phyloP scores from a whole-genome alignment of 2,888 invertebrate species.

The Luperina nickerlii region DNA sequence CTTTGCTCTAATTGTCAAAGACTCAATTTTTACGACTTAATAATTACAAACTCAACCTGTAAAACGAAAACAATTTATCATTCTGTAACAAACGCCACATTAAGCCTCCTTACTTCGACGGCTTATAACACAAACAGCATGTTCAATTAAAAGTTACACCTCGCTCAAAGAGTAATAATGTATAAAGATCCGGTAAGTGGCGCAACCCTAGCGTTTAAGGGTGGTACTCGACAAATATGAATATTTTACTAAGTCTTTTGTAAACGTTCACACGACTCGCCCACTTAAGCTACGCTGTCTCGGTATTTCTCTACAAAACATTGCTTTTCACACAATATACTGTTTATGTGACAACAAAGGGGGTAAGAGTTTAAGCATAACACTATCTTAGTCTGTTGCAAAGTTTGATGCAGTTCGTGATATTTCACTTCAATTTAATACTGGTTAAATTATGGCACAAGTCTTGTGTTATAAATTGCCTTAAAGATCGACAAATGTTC shows the following conservation, averaged over 20 bases:
- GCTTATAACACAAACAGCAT: slow-evolving; percentile 36
- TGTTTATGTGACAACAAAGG: slow-evolving; percentile 31
- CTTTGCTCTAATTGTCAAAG: not conserved
- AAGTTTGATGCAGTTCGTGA: slow-evolving; percentile 7
- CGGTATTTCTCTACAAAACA: slow-evolving; percentile 64
- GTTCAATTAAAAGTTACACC: slow-evolving; percentile 52
- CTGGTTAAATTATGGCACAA: not conserved
- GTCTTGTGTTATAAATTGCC: not conserved
- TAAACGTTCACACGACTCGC: slow-evolving; percentile 72
- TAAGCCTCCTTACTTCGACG: slow-evolving; percentile 11
- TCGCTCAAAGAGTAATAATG: slow-evolving; percentile 42
- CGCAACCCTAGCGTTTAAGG: slow-evolving; percentile 61
- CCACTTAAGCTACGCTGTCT: slow-evolving; percentile 70
- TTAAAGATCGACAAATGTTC: not conserved
- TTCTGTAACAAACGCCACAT: slow-evolving; percentile 12
- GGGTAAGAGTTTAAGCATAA: slow-evolving; percentile 13
- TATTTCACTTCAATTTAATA: not conserved
- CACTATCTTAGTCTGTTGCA: slow-evolving; percentile 14
- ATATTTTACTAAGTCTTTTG: slow-evolving; percentile 78
- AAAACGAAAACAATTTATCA: slow-evolving; percentile 10
- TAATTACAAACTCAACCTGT: slow-evolving; percentile 14
- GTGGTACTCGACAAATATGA: slow-evolving; percentile 71
- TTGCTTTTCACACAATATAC: slow-evolving; percentile 44
- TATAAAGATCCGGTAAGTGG: slow-evolving; percentile 39
- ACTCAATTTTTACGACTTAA: not conserved